Evolutionary conservation across 2,888 invertebrate genomes (phyloP), one percentile per base, ranked within the genome.

Genomic region (Pachymerium ferrugineum): DNA sequence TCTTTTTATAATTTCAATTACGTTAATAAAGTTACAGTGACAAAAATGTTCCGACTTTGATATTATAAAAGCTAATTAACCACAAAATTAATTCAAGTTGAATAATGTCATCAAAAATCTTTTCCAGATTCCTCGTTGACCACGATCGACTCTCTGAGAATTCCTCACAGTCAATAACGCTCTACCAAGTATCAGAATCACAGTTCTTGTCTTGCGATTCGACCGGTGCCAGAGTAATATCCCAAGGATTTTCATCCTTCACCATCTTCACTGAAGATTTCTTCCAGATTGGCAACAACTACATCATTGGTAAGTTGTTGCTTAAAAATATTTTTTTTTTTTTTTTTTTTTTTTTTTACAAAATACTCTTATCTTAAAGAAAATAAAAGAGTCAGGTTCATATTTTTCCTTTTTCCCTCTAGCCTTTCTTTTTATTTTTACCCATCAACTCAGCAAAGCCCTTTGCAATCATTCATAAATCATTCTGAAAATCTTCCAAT

Each of bases 221-320:
- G n/a, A 31, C 73, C n/a, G 31, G 68, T 19, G 73, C 73, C 16
- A 16, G 73, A 33, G 73, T 68, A 14, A 73, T 73, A 25, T 73
- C 73, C n/a, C 67, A 73, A 35, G 73, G 73, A 25, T 73, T 73
- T 35, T 73, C 73, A 8, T 73, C 73, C 16, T 73, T 67, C 47
- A 73, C 73, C 14, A 73, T 73, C 31, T 73, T 67, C 67, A 68
- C 73, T n/a, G 73, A 73, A 67, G 73, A 73, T 68, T 73, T 73
- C 81, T 86, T 90, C 76, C 88, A 87, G 70, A 89, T 89, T 81
- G 90, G 90, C 77, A 87, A 88, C 80, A 90, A 90, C 84, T 85
- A 89, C 78, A 86, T 89, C 78, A 89, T 89, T 85, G 89, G 89
- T 89, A 81, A 84, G 85, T 83, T 78, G 75, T 75, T 67, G 62